These are phyloP conservation scores for Acronicta psi DNA, from an alignment of 2,888 invertebrate species.

Conservation along the genomic window DNA sequence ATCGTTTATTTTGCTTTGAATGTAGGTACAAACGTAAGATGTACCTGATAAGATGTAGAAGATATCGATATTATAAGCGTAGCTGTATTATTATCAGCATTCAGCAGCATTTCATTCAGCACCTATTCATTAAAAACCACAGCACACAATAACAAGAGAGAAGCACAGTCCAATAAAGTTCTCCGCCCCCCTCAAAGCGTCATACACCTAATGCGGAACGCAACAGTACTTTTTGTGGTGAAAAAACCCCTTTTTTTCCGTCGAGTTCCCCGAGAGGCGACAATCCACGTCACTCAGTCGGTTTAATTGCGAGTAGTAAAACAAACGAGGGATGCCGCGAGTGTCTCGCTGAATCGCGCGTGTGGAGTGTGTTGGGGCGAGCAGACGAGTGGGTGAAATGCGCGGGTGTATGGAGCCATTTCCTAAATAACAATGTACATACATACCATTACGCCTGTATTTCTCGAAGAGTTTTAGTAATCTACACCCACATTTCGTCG, in stretches of 20 bases:
- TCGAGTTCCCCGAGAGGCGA: conserved; percentile 71
- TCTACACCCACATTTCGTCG: too few species aligned
- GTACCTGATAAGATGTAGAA: too few species aligned
- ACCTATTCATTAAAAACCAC: conserved; percentile 42
- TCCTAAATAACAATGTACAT: too few species aligned
- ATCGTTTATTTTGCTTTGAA: too few species aligned
- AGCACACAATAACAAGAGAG: conserved; percentile 42
- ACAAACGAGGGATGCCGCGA: conserved; percentile 79
- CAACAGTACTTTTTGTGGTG: conserved; percentile 55
- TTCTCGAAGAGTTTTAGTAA: too few species aligned
- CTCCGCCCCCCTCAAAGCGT: conserved; percentile 41
- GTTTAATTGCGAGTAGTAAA: conserved; percentile 87
- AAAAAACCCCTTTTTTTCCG: conserved; percentile 66
- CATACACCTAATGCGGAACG: conserved; percentile 54
- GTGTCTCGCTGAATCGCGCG: conserved; percentile 63
- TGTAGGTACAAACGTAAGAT: too few species aligned
- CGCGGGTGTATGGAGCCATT: background rate
- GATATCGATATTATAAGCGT: too few species aligned
- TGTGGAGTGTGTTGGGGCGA: conserved; percentile 57
- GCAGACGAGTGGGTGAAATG: conserved; percentile 62
- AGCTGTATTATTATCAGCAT: too few species aligned
- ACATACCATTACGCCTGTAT: too few species aligned
- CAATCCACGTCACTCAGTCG: conserved; percentile 87
- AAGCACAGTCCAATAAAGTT: conserved; percentile 53
- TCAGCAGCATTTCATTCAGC: conserved; percentile 7